These are phyloP conservation scores for Trissoscelio sp. DNA, from an alignment of 2,888 invertebrate genomes.

Conservation along the genomic window DNA sequence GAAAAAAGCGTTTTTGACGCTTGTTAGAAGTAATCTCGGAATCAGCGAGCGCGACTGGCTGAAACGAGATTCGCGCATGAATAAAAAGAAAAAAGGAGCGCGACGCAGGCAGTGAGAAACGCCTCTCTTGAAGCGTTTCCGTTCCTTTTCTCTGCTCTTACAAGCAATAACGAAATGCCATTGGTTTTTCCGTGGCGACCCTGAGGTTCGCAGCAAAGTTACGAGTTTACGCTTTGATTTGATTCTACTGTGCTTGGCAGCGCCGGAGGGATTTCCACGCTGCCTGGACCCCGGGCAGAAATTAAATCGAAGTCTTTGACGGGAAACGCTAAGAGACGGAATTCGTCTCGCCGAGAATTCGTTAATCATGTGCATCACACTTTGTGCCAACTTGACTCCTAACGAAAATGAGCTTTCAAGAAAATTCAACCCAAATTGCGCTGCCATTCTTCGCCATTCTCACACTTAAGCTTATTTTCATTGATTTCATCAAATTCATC, in stretches of 20 bases:
- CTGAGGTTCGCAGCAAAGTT: conserved; percentile 75
- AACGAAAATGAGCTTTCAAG: conserved; percentile 61
- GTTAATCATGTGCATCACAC: conserved; percentile 71
- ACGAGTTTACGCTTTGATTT: conserved; percentile 81
- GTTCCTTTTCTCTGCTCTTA: conserved; percentile 66
- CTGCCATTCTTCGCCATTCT: conserved; percentile 9
- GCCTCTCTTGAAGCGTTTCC: conserved; percentile 64
- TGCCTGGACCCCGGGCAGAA: conserved; percentile 74
- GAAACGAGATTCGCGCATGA: conserved; percentile 64
- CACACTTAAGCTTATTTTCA: conserved; percentile 42
- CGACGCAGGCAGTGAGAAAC: conserved; percentile 60
- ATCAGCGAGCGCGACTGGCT: conserved; percentile 52
- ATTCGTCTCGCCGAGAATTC: conserved; percentile 72
- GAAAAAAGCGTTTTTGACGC: conserved; percentile 54
- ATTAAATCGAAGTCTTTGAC: conserved; percentile 82
- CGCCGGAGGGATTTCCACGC: conserved; percentile 72
- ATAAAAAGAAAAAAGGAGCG: conserved; percentile 60
- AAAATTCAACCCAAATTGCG: conserved; percentile 48
- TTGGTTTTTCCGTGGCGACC: conserved; percentile 73
- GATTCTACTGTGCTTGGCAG: conserved; percentile 70
- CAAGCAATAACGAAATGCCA: conserved; percentile 80
- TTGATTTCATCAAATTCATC: conserved; percentile 43
- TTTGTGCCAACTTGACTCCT: conserved; percentile 49
- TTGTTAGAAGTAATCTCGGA: conserved; percentile 66
- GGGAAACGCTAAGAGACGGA: conserved; percentile 71